These are phyloP conservation scores for Capromys pilorides DNA, from an alignment of 2,797 vertebrate species.

Conservation along the genomic window DNA sequence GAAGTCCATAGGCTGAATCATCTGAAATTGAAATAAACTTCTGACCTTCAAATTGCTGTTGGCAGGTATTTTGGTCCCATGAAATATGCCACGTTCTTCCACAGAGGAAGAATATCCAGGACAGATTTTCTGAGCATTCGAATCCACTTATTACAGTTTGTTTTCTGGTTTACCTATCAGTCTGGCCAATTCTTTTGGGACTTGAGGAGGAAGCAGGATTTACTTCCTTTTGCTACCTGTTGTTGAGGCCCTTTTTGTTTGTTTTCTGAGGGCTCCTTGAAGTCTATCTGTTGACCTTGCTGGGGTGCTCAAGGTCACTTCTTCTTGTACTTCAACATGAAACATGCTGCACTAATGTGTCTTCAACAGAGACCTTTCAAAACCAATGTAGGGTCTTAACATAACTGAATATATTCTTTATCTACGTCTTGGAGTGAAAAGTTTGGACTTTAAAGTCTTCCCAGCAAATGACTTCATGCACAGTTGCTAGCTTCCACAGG, in stretches of 20 bases:
- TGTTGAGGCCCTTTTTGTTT: neutral
- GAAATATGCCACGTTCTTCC: neutral
- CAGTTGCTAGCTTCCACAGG: neutral
- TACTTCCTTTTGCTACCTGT: neutral
- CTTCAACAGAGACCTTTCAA: neutral
- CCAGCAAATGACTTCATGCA: neutral
- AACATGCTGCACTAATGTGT: neutral
- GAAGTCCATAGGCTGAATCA: neutral
- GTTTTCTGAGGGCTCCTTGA: neutral
- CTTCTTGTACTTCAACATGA: neutral
- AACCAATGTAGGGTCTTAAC: neutral
- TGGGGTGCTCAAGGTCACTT: neutral
- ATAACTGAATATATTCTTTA: neutral
- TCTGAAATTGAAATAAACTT: neutral
- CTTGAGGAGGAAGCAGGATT: neutral
- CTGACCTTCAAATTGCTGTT: neutral
- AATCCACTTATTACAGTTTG: neutral
- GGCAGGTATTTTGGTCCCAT: neutral
- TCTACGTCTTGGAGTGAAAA: neutral
- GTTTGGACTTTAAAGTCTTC: neutral
- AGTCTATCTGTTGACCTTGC: neutral
- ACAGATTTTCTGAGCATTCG: constrained; percentile 10
- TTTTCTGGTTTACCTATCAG: neutral
- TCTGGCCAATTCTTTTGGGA: neutral
- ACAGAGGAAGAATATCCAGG: neutral